phyloP scores from a whole-genome alignment of 2,113 vertebrate species.

The Oreotrochilus melanogaster region DNA sequence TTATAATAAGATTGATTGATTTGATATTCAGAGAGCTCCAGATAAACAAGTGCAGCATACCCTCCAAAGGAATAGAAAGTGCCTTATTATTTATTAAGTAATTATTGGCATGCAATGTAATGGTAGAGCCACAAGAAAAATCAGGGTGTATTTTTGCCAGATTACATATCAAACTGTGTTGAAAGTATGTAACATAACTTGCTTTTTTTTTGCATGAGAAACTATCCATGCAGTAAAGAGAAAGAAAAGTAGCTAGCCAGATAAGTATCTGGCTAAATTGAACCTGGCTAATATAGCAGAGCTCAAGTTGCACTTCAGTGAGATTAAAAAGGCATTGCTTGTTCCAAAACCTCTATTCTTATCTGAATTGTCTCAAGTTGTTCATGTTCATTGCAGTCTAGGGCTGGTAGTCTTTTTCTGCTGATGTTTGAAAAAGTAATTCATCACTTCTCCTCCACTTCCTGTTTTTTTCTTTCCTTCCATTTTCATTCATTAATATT shows the following conservation, averaged over 20 bases:
- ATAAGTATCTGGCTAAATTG: background rate
- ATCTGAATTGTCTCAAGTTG: fast-evolving
- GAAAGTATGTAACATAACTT: background rate
- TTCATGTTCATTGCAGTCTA: background rate
- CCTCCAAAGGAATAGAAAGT: background rate
- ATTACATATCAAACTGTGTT: background rate
- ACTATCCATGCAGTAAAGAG: background rate
- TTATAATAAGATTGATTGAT: background rate
- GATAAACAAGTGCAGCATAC: background rate
- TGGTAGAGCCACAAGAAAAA: background rate
- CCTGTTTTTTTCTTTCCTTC: background rate
- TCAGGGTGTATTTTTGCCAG: background rate
- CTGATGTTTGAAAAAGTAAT: background rate
- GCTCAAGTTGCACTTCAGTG: background rate
- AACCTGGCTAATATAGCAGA: background rate
- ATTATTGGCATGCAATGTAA: background rate
- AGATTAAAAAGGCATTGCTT: background rate
- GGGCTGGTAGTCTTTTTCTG: background rate
- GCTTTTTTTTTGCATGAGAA: background rate
- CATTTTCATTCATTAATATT: background rate
- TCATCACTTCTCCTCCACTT: background rate
- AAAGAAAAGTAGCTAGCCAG: background rate
- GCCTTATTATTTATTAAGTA: background rate
- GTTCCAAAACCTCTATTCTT: background rate
- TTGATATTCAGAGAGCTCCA: background rate